Evolutionary conservation across 1,140 invertebrate genomes (phyloP).

Genomic region (Bombus sylvicola): DNA sequence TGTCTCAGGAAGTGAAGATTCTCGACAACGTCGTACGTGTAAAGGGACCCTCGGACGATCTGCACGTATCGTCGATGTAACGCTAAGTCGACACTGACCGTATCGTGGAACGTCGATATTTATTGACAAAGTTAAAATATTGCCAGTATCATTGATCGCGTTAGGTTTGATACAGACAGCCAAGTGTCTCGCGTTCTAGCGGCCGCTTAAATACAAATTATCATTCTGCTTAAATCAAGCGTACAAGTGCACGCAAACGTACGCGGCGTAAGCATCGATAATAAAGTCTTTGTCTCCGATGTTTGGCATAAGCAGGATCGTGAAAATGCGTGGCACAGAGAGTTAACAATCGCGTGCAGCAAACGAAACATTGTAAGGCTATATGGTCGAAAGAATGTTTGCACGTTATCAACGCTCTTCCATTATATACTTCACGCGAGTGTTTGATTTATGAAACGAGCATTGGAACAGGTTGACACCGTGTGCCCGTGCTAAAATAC

Average conservation of each 20-base stretch:
- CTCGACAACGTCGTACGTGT: too few species aligned
- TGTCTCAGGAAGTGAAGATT: too few species aligned
- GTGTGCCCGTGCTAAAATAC: conserved; percentile 23
- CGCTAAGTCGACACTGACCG: too few species aligned
- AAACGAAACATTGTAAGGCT: conserved; percentile 43
- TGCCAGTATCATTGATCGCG: too few species aligned
- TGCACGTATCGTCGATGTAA: too few species aligned
- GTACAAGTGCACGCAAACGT: neutral
- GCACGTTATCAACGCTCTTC: conserved; percentile 53
- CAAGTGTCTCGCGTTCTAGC: too few species aligned
- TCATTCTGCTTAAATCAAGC: neutral
- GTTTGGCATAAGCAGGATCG: neutral
- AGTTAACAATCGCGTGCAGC: conserved; percentile 49
- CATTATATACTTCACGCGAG: conserved; percentile 46
- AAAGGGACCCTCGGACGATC: too few species aligned
- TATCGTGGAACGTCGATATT: too few species aligned
- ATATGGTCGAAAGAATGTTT: conserved; percentile 37
- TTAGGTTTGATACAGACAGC: too few species aligned
- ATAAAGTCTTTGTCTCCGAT: neutral
- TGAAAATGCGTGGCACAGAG: neutral
- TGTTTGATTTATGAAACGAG: conserved; percentile 59
- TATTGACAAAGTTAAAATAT: too few species aligned
- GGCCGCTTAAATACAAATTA: too few species aligned
- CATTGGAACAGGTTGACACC: conserved; percentile 36
- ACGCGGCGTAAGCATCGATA: neutral